phyloP scores from a whole-genome alignment of 2,888 invertebrate species.

The Gibbula magus region DNA sequence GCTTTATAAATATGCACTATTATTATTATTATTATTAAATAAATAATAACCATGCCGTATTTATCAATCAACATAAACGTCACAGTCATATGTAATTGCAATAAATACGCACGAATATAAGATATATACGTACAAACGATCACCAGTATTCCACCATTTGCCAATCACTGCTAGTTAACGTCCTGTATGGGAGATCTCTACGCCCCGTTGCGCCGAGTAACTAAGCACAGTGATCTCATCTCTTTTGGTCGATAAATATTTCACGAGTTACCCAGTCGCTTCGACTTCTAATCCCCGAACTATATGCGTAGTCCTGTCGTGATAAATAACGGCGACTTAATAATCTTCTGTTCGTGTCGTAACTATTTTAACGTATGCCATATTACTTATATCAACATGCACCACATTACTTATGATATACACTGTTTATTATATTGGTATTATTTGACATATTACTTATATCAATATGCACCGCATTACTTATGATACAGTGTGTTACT shows the following conservation, averaged over 20 bases:
- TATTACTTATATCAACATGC: too few relatives aligned
- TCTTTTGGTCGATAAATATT: slow-evolving; percentile 13
- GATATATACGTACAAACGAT: background rate
- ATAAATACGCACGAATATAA: background rate
- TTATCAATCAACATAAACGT: too few relatives aligned
- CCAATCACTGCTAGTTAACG: background rate
- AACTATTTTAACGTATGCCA: too few relatives aligned
- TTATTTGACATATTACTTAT: too few relatives aligned
- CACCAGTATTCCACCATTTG: background rate
- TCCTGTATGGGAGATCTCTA: background rate
- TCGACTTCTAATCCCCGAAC: background rate
- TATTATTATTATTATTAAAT: too few relatives aligned
- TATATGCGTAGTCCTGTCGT: background rate
- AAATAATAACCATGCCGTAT: too few relatives aligned
- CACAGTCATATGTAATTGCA: background rate
- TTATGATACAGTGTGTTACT: too few relatives aligned
- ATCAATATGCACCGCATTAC: too few relatives aligned
- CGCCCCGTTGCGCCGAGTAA: background rate
- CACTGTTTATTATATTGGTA: too few relatives aligned
- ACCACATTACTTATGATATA: too few relatives aligned
- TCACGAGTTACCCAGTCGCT: background rate
- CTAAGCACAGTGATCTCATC: background rate
- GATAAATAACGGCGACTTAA: background rate
- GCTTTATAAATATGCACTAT: too few relatives aligned
- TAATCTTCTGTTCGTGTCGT: background rate